A percentile compares a stretch with the other conserved stretches of the same genome.
These are phyloP conservation scores for Lacanobia oleracea DNA, from an alignment of 2,888 invertebrate species.

Conservation along the genomic window DNA sequence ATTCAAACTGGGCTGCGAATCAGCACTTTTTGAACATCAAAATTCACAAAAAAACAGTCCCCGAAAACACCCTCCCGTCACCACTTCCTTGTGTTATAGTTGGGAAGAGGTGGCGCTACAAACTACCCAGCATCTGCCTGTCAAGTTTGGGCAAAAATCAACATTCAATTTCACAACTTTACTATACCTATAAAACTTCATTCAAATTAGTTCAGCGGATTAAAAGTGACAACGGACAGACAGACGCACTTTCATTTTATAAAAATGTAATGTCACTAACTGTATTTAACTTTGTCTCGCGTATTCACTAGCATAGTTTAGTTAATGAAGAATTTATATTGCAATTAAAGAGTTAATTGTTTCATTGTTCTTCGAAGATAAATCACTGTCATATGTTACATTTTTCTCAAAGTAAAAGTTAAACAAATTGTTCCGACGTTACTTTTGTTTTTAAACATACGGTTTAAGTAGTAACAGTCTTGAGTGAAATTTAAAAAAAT, in stretches of 20 bases:
- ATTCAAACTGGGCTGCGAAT: too few species aligned
- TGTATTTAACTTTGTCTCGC: constrained; percentile 1
- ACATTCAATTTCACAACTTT: too few species aligned
- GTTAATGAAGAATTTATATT: constrained; percentile 19
- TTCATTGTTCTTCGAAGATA: constrained; percentile 34
- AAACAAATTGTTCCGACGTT: neutral
- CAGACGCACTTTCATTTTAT: neutral
- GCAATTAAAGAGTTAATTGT: constrained; percentile 29
- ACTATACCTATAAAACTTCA: too few species aligned
- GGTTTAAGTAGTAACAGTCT: neutral
- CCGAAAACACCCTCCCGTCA: too few species aligned
- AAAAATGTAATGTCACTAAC: neutral
- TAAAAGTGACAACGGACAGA: neutral
- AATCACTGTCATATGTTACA: neutral
- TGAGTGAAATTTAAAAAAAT: neutral
- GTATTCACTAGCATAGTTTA: constrained; percentile 1
- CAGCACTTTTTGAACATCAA: too few species aligned
- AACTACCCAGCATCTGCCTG: too few species aligned
- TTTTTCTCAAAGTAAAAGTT: constrained; percentile 30
- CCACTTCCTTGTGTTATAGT: too few species aligned
- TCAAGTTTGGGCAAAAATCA: too few species aligned
- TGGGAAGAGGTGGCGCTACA: too few species aligned
- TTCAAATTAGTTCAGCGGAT: neutral
- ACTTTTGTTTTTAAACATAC: neutral
- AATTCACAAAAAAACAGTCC: too few species aligned